Conservation (phyloP, 2,888 invertebrate species). For the Reticulitermes lucifugus region DNA sequence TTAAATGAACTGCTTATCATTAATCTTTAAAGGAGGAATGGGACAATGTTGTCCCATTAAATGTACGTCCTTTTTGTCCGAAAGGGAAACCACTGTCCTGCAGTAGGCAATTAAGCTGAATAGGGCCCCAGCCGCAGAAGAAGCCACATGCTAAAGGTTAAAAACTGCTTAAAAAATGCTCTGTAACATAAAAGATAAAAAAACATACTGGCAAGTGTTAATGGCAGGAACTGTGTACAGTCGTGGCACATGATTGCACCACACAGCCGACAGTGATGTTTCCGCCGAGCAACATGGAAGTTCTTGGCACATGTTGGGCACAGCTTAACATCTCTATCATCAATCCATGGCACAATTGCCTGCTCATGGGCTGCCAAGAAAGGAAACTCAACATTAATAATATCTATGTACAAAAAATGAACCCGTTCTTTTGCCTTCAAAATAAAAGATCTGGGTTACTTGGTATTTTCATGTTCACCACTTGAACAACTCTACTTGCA, state of each 20-base stretch:
- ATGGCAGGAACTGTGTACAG: slow-evolving; percentile 87
- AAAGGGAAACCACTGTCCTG: too few species aligned
- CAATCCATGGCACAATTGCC: slow-evolving; percentile 88
- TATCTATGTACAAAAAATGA: not conserved
- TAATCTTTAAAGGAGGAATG: too few species aligned
- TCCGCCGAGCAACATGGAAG: slow-evolving; percentile 88
- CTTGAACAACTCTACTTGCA: too few species aligned
- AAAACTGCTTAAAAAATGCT: too few species aligned
- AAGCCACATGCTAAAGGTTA: too few species aligned
- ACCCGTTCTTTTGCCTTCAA: not conserved
- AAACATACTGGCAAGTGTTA: slow-evolving; percentile 80
- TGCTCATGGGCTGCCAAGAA: slow-evolving; percentile 71
- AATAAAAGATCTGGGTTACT: not conserved
- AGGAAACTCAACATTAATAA: not conserved
- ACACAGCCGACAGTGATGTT: slow-evolving; percentile 96
- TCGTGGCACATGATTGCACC: slow-evolving; percentile 94
- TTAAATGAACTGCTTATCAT: too few species aligned
- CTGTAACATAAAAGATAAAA: too few species aligned
- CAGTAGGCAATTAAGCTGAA: too few species aligned
- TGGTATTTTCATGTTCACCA: too few species aligned
- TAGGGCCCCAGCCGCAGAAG: too few species aligned
- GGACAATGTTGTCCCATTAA: too few species aligned
- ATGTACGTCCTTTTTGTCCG: too few species aligned
- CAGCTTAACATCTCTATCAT: slow-evolving; percentile 87
- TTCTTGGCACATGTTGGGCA: slow-evolving; percentile 93